These are phyloP conservation scores for Passer domesticus DNA, from an alignment of 2,113 vertebrate genomes.

Conservation along the genomic window DNA sequence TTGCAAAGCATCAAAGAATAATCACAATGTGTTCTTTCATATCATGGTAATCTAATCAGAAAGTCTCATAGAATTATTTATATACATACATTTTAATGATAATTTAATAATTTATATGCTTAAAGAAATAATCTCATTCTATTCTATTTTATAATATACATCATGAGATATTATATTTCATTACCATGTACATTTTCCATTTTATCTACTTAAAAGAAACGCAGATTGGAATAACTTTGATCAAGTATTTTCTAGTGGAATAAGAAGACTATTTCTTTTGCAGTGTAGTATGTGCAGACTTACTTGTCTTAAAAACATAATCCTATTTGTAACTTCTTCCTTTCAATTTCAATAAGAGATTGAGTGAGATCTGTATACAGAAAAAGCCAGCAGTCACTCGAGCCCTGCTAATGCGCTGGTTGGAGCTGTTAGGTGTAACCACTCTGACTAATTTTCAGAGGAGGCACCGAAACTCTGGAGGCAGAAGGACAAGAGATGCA, in stretches of 20 bases:
- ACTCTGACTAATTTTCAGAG: background rate
- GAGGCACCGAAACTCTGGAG: background rate
- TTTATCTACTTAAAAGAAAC: slow-evolving; percentile 33
- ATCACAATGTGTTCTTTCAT: background rate
- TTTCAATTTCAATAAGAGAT: background rate
- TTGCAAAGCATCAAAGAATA: slow-evolving; percentile 21
- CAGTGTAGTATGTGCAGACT: background rate
- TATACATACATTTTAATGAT: slow-evolving; percentile 4
- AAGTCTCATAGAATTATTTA: slow-evolving; percentile 5
- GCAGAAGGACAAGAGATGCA: background rate
- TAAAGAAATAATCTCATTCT: slow-evolving; percentile 52
- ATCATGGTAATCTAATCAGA: slow-evolving; percentile 40
- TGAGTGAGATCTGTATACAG: background rate
- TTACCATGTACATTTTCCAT: background rate
- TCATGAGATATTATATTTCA: slow-evolving; percentile 8
- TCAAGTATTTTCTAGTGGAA: background rate
- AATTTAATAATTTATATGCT: slow-evolving; percentile 35
- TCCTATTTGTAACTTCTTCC: background rate
- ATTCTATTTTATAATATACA: slow-evolving; percentile 32
- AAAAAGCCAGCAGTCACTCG: background rate
- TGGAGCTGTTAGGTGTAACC: background rate
- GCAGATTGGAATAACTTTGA: background rate
- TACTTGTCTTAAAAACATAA: background rate
- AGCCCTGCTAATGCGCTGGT: background rate
- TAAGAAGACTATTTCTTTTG: background rate